Evolutionary conservation across 2,888 invertebrate genomes (phyloP).

Genomic region (Campoplex capitator): DNA sequence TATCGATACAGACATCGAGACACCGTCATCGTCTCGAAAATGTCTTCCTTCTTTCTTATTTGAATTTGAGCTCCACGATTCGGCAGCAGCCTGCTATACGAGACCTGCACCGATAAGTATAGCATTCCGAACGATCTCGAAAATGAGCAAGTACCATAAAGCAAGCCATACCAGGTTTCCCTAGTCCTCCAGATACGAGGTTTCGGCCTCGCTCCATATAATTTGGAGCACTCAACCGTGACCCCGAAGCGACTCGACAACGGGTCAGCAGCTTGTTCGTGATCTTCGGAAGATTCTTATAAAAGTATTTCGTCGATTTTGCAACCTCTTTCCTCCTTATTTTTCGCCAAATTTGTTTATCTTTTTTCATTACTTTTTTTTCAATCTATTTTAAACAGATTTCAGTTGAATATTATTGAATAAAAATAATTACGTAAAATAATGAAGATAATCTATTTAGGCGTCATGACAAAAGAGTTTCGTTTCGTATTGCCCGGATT

Average conservation of each 20-base stretch:
- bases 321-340: not conserved
- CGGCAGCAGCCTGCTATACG: not conserved
- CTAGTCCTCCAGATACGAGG: conserved; percentile 1
- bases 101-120: conserved; percentile 2
- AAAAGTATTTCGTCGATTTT: conserved; percentile 76
- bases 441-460: conserved; percentile 38
- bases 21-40: not conserved
- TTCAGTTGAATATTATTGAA: not conserved
- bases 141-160: not conserved
- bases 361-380: not conserved
- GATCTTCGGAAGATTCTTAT: conserved; percentile 75
- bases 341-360: not conserved
- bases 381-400: not conserved
- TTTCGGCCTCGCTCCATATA: conserved; percentile 80
- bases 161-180: not conserved
- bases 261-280: conserved; percentile 82
- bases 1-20: not conserved
- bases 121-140: conserved; percentile 2
- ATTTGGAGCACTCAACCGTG: conserved; percentile 82
- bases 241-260: conserved; percentile 80
- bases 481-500: conserved; percentile 70
- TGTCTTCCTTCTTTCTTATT: conserved; percentile 1
- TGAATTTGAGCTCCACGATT: not conserved
- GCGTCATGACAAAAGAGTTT: conserved; percentile 75
- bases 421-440: not conserved